Evolutionary conservation across 2,888 invertebrate species (phyloP), one percentile per base, ranked within the genome.

Genomic region (Orchesella flavescens): DNA sequence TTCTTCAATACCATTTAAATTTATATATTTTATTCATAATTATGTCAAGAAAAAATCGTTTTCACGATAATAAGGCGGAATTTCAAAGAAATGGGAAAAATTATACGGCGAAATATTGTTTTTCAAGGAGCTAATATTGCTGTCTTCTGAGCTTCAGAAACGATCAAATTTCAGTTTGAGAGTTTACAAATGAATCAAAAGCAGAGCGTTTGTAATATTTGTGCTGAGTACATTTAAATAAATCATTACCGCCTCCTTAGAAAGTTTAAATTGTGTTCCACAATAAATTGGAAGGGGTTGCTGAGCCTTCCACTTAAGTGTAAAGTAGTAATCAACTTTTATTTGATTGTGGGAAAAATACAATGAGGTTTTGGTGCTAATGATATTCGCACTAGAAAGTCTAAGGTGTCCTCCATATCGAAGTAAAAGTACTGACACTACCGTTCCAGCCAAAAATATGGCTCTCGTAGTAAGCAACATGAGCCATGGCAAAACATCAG

Each of bases 291-390:
- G 23, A 3, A 69, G 23, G 5, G 53, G 21, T 34, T 49, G 69
- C 15, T 69, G 69, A 7, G 53, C 69, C 53, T 49, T 69, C 69
- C 69, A 69, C 15, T 44, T 65, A 1, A 24, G 15, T n/a, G 65
- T 43, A 44, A 15, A 65, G 65, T 44, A 65, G 17, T 65, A 65
- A 10, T 10, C n/a, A n/a, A 3, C 12, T 49, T n/a, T 49, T 15
- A 1, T n/a, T 49, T 1, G 3, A 10, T 12, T 49, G 49, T 7
- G 12, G 3, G 15, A 2, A n/a, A 49, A 49, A n/a, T 15, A 10
- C n/a, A n/a, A 7, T 1, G 1, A 1, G 10, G 2, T 3, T 49
- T 49, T 49, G 2, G 12, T 7, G 12, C n/a, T n/a, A 49, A 49
- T n/a, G 2, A 49, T 7, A n/a, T 49, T 12, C 3, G 1, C 3